phyloP scores from a whole-genome alignment of 2,888 invertebrate species.

The Drosophila buzzatii region DNA sequence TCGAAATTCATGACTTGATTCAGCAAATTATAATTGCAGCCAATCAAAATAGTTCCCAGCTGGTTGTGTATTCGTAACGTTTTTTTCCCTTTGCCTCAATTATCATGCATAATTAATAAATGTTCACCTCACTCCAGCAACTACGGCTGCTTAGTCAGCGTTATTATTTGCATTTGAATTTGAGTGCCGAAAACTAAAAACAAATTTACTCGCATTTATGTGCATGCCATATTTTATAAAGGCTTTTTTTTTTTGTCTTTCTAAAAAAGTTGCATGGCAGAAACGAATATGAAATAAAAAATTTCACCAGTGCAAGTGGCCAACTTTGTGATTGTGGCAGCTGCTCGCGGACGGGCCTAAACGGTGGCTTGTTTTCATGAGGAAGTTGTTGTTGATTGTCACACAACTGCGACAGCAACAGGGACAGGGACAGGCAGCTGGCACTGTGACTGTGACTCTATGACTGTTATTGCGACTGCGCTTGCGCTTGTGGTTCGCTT shows the following conservation, averaged over 20 bases:
- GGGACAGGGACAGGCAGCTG: background rate
- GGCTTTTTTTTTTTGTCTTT: constrained; percentile 2
- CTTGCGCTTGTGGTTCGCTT: constrained; percentile 31
- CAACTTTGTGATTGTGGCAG: constrained; percentile 32
- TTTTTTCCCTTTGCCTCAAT: constrained; percentile 39
- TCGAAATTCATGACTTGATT: constrained; percentile 51
- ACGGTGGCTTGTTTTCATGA: constrained; percentile 43
- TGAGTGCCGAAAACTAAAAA: constrained; percentile 38
- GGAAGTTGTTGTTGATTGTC: constrained; percentile 58
- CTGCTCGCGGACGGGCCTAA: constrained; percentile 35
- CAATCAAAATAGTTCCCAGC: constrained; percentile 57
- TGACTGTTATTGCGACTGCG: background rate
- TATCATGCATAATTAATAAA: constrained; percentile 71
- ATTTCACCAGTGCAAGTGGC: constrained; percentile 33
- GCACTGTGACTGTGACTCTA: constrained; percentile 7
- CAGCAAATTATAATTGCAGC: constrained; percentile 55
- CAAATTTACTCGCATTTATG: constrained; percentile 22
- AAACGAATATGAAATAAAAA: constrained; percentile 8
- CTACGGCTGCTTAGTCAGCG: constrained; percentile 50
- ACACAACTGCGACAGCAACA: constrained; percentile 31
- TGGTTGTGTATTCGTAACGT: constrained; percentile 10
- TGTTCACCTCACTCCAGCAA: constrained; percentile 16
- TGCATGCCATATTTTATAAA: background rate
- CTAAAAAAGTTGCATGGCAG: constrained; percentile 7
- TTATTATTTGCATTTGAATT: constrained; percentile 17